These are phyloP conservation scores for Lacerta viridis DNA, from an alignment of 2,797 vertebrate species.

Conservation along the genomic window DNA sequence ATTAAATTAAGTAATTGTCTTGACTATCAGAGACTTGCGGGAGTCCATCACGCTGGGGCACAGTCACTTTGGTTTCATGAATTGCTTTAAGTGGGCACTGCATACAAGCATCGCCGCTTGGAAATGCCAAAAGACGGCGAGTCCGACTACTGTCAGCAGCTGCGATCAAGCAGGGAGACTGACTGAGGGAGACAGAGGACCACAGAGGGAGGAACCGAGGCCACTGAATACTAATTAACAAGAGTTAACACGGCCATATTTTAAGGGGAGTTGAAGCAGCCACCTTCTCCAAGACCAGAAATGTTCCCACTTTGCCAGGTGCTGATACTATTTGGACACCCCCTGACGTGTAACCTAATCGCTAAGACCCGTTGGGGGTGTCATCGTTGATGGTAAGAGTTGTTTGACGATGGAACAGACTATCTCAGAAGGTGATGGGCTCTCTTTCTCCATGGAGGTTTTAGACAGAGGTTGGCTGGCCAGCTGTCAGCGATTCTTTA, in stretches of 20 bases:
- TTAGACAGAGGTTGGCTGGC: too few species aligned
- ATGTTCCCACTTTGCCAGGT: not conserved
- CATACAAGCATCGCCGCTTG: not conserved
- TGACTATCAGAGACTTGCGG: constrained; percentile 38
- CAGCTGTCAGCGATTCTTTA: too few species aligned
- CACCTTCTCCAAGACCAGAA: not conserved
- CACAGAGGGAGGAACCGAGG: not conserved
- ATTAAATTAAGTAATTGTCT: constrained; percentile 49
- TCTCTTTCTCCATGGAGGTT: too few species aligned
- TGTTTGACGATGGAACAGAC: too few species aligned
- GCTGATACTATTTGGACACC: not conserved
- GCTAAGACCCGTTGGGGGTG: not conserved
- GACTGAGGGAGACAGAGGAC: not conserved
- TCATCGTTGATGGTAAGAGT: too few species aligned
- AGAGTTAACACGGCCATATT: not conserved
- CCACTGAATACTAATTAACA: constrained; percentile 14
- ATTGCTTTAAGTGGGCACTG: constrained; percentile 4
- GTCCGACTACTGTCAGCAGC: constrained; percentile 34
- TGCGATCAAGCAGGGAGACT: constrained; percentile 19
- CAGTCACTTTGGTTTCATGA: constrained; percentile 33
- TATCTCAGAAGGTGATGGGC: too few species aligned
- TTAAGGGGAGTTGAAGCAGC: not conserved
- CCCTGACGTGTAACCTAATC: not conserved
- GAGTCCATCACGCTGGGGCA: constrained; percentile 34
- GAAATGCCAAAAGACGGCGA: constrained; percentile 10